phyloP scores from a whole-genome alignment of 2,113 vertebrate species.

The Microtus montanus region DNA sequence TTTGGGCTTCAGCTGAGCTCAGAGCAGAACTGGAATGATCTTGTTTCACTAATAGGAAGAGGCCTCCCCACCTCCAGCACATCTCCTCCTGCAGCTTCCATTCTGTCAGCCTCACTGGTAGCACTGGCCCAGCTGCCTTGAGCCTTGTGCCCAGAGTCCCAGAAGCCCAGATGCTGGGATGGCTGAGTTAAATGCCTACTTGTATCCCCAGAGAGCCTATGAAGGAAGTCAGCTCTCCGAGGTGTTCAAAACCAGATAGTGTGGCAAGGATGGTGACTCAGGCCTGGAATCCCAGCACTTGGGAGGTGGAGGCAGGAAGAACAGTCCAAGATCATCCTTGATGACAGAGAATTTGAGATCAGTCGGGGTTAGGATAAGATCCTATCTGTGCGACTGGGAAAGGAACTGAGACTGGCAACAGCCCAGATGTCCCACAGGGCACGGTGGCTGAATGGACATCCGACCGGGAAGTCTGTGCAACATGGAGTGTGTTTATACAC shows the following conservation, averaged over 20 bases:
- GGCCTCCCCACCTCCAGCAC: not conserved
- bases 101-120: not conserved
- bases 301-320: not conserved
- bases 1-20: not conserved
- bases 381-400: not conserved
- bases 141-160: not conserved
- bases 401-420: not conserved
- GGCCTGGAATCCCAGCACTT: not conserved
- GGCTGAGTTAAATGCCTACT: not conserved
- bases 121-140: not conserved
- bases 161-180: not conserved
- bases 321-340: too few species aligned
- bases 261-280: not conserved
- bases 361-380: not conserved
- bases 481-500: not conserved
- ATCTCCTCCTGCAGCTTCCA: not conserved
- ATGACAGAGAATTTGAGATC: not conserved
- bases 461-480: not conserved
- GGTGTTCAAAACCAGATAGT: not conserved
- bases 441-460: not conserved
- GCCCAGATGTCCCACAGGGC: not conserved
- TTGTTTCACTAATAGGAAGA: slow-evolving; percentile 24
- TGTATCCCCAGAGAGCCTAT: not conserved
- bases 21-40: not conserved
- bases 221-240: not conserved